These are phyloP conservation scores for Palythoa grandiflora DNA, from an alignment of 92 coral and sea anemone genomes.

Conservation along the genomic window DNA sequence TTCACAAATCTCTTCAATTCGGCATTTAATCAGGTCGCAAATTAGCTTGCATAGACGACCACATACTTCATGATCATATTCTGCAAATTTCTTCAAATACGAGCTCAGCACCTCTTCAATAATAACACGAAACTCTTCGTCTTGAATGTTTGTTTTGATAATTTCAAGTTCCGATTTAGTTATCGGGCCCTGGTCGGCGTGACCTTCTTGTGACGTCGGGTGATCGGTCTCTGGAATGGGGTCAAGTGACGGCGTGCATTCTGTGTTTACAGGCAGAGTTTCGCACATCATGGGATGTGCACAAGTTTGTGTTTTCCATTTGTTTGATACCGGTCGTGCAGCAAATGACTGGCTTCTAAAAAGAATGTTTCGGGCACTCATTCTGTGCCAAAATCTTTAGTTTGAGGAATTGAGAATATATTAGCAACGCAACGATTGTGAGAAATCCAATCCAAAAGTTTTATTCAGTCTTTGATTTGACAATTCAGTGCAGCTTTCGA, in stretches of 20 bases:
- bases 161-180: conserved; percentile 7
- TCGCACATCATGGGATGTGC: conserved; percentile 7
- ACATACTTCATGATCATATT: conserved; percentile 69
- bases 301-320: conserved; percentile 27
- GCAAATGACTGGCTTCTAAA: conserved; percentile 23
- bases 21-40: conserved; percentile 74
- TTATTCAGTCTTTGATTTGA: too few relatives aligned
- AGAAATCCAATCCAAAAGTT: too few relatives aligned
- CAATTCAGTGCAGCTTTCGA: not conserved
- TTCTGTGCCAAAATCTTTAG: not conserved
- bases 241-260: conserved; percentile 11
- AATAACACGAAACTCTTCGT: conserved; percentile 59
- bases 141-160: conserved; percentile 57
- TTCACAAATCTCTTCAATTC: conserved; percentile 68
- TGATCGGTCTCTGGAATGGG: conserved; percentile 33
- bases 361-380: conserved; percentile 20
- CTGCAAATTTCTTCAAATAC: conserved; percentile 68
- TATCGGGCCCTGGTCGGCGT: not conserved
- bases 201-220: not conserved
- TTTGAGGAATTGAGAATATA: too few relatives aligned
- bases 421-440: too few relatives aligned
- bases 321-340: not conserved
- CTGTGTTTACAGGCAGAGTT: not conserved
- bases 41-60: conserved; percentile 68
- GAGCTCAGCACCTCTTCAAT: conserved; percentile 72